These are phyloP conservation scores for Clunio marinus DNA, from an alignment of 2,888 invertebrate genomes.

Conservation along the genomic window DNA sequence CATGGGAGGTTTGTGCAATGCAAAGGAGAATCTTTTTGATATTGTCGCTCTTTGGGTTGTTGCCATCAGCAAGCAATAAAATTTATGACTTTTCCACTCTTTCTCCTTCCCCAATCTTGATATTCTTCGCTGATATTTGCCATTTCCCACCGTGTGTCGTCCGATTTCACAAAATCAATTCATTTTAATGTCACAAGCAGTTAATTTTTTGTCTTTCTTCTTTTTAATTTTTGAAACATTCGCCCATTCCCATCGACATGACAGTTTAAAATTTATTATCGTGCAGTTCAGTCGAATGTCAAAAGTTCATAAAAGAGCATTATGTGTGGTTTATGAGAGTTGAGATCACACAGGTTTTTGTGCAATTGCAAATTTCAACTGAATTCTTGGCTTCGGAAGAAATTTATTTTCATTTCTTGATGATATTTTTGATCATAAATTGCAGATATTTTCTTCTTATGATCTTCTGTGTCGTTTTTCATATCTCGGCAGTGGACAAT, in stretches of 20 bases:
- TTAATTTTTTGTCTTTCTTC: constrained; percentile 3
- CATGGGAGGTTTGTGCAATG: constrained; percentile 22
- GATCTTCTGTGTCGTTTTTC: no score
- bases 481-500: no score
- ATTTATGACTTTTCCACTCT: constrained; percentile 34
- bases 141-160: neutral
- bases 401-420: constrained; percentile 7
- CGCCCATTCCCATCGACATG: neutral
- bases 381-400: no score
- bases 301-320: constrained; percentile 36
- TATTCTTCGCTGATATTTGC: no score
- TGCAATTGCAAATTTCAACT: no score
- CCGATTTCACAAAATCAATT: constrained; percentile 31
- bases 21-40: constrained; percentile 14
- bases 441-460: constrained; percentile 17
- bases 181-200: constrained; percentile 29
- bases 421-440: neutral
- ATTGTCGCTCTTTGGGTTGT: constrained; percentile 33
- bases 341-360: neutral
- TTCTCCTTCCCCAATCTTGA: no score
- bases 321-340: no score
- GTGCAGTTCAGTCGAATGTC: constrained; percentile 18
- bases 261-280: constrained; percentile 1
- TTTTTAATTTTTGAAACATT: neutral
- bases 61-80: constrained; percentile 35